These are phyloP conservation scores for Entelurus aequoreus DNA, from an alignment of 2,113 vertebrate species.

Conservation along the genomic window DNA sequence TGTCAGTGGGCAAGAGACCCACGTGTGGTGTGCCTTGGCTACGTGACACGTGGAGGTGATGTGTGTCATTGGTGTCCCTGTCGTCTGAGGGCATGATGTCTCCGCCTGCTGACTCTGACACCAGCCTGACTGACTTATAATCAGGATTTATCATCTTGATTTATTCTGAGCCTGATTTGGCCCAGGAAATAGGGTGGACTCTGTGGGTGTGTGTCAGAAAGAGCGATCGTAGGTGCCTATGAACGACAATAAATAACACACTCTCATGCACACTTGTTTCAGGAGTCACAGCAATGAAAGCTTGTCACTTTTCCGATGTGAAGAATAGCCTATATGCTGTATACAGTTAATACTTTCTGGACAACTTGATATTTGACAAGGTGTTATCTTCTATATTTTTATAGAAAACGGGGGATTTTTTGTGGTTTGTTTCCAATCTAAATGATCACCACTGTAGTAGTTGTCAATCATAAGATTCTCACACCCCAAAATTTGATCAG, in stretches of 20 bases:
- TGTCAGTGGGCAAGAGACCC: conserved; percentile 28
- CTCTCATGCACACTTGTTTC: conserved; percentile 6
- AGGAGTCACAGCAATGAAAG: neutral
- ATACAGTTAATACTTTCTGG: neutral
- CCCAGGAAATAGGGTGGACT: conserved; percentile 20
- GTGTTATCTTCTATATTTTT: neutral
- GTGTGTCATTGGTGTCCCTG: conserved; percentile 57
- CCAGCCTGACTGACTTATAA: conserved; percentile 64
- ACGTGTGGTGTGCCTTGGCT: conserved; percentile 41
- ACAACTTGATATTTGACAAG: neutral
- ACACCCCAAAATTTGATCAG: too few species aligned
- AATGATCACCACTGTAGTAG: too few species aligned
- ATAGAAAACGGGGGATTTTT: too few species aligned
- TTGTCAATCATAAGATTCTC: too few species aligned
- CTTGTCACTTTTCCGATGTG: neutral
- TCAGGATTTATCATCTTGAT: conserved; percentile 66
- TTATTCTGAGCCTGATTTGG: conserved; percentile 52
- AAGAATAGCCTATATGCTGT: neutral
- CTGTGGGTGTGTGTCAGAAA: conserved; percentile 2
- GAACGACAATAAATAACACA: conserved; percentile 2
- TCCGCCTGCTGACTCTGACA: conserved; percentile 53
- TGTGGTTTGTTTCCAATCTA: too few species aligned
- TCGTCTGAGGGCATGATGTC: conserved; percentile 48
- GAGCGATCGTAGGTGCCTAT: neutral
- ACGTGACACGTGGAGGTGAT: conserved; percentile 64